Base-by-base conservation (phyloP, 1,140 invertebrate genomes). In the Drosophila persimilis region DNA sequence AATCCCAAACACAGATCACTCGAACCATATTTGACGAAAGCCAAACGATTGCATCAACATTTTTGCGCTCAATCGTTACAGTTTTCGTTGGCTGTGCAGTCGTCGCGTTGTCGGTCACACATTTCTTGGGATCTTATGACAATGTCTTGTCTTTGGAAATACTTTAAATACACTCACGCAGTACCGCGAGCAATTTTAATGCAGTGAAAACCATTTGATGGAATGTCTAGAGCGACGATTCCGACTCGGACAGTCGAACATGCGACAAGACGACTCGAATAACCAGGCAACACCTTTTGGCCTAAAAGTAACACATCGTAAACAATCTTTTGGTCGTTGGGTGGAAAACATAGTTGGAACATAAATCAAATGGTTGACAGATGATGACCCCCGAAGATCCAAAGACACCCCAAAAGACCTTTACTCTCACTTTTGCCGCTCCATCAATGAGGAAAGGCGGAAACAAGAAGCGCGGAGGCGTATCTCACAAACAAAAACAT, bases 41-140 rank as follows among this genome's bases (percentile, higher is more conserved):
- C 86, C 79, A 88, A 88, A 88, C 83, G 83, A 86, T 88, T 86
- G 83, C 81, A 85, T 85, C 81, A 80, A 74, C 62, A 69, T 73
- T 78, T 73, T 64, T 60, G 50, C 43, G 56, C 72, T 58, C 46
- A 47, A 73, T 77, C 59, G 78, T 78, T 78, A 66, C 31, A 59
- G 61, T 53, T 63, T 63, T 45, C 51, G 31, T 43, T 39, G 20
- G 26, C 35, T 47, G 73, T 44, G 35, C 4, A 39, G 35, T 39
- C 35, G 35, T 39, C 31, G 9, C 31, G 9, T 3, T 4, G 35
- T 13, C 35, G 11, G 35, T 39, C 35, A 39, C 35, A 39, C 35
- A 39, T 39, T 39, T 39, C 35, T 39, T 39, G 35, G 39, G 46
- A 47, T 75, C 56, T 86, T 83, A 86, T 80, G 81, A 86, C 83